Conservation (phyloP, 1,140 invertebrate species). For the Rhopalosiphum maidis region DNA sequence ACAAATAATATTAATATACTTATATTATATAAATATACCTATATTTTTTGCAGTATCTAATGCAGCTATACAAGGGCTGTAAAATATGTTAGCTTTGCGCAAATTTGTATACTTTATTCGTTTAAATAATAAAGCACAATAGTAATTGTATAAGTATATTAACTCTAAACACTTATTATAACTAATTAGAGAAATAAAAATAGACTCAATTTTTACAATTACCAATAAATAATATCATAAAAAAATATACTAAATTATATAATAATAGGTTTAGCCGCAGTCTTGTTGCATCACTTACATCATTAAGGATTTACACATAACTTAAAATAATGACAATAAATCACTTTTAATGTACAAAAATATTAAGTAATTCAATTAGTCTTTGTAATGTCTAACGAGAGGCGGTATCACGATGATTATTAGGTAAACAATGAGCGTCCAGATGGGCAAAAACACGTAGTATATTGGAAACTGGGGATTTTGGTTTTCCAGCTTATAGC, state of each 20-base stretch:
- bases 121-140: not conserved
- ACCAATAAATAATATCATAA: not conserved
- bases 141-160: not conserved
- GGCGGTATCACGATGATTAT: constrained; percentile 36
- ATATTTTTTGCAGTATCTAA: constrained; percentile 8
- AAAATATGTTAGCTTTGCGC: not conserved
- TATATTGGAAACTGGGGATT: constrained; percentile 25
- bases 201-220: not conserved
- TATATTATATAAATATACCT: not conserved
- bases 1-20: not conserved
- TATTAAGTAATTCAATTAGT: constrained; percentile 28
- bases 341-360: not conserved
- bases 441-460: constrained; percentile 45
- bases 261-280: not conserved
- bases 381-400: constrained; percentile 31
- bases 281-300: not conserved
- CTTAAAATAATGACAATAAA: not conserved
- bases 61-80: not conserved
- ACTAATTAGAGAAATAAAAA: not conserved
- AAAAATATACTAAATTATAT: not conserved
- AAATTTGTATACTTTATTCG: not conserved
- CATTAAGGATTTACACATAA: not conserved
- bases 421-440: constrained; percentile 42
- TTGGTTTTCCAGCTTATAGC: constrained; percentile 47
- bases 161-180: not conserved